A percentile compares a stretch with the other conserved stretches of the same genome.
Conservation (phyloP, 2,888 invertebrate genomes). For the Dynastes hyllus region DNA sequence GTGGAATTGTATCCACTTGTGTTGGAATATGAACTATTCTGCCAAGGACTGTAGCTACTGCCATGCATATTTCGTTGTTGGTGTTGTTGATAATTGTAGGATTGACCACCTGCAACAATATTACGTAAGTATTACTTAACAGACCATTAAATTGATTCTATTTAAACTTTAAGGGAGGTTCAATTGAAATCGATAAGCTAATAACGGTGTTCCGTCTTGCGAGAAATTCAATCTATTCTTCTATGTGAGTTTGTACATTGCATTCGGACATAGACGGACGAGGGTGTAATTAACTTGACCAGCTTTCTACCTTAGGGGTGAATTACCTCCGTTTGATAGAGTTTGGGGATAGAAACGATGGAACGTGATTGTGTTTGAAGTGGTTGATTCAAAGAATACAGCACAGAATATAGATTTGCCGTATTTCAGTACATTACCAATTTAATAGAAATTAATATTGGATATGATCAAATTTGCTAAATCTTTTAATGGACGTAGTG, state of each 20-base stretch:
- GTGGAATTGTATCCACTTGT: constrained; percentile 54
- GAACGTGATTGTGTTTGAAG: constrained; percentile 1
- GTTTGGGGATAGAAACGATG: neutral
- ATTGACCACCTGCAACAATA: constrained; percentile 29
- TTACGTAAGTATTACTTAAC: neutral
- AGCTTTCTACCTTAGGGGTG: constrained; percentile 40
- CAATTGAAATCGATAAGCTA: constrained; percentile 52
- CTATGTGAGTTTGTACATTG: constrained; percentile 41
- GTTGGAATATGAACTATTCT: constrained; percentile 20
- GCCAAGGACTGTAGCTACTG: constrained; percentile 6
- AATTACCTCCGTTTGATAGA: constrained; percentile 47
- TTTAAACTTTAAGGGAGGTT: constrained; percentile 1
- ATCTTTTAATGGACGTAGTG: too few relatives aligned
- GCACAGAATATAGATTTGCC: too few relatives aligned
- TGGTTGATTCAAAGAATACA: neutral
- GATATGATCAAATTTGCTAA: too few relatives aligned
- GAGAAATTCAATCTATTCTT: constrained; percentile 55
- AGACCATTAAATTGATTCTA: neutral
- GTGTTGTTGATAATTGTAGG: constrained; percentile 38
- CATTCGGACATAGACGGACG: constrained; percentile 40
- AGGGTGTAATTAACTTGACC: constrained; percentile 49
- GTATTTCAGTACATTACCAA: too few relatives aligned
- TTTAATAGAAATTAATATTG: too few relatives aligned
- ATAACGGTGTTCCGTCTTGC: constrained; percentile 53
- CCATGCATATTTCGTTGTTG: neutral